phyloP scores from a whole-genome alignment of 92 coral and sea anemone species.

The Parazoanthus atlanticus region DNA sequence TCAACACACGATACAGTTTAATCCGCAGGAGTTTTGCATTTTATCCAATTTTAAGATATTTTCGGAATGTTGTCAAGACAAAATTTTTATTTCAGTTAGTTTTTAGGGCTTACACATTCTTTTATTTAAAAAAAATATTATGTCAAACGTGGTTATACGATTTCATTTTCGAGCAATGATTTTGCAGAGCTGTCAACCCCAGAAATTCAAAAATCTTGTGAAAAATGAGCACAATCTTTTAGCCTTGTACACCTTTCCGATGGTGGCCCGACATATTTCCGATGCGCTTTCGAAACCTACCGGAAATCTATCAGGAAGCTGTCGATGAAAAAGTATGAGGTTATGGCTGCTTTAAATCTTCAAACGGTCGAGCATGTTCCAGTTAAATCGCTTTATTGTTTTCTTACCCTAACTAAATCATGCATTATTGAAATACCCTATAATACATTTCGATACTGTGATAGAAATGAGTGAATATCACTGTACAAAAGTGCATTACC shows the following conservation, averaged over 20 bases:
- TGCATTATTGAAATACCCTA: neutral
- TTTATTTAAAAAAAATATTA: no score
- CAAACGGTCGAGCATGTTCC: neutral
- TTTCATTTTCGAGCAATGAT: no score
- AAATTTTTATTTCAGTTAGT: no score
- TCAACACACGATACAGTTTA: no score
- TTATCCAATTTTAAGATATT: no score
- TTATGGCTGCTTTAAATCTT: no score
- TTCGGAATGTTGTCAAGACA: no score
- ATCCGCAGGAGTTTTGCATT: no score
- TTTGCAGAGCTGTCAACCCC: neutral
- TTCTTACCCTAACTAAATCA: neutral
- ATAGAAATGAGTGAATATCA: conserved; percentile 5
- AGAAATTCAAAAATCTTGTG: neutral
- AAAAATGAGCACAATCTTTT: neutral
- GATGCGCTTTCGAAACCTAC: neutral
- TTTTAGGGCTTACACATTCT: no score
- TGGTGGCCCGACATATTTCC: neutral
- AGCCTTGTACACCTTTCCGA: neutral
- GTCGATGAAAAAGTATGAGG: neutral
- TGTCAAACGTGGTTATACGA: no score
- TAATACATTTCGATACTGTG: conserved; percentile 15
- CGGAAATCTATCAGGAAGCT: neutral
- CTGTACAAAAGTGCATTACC: no score
- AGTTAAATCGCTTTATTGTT: neutral